phyloP scores from a whole-genome alignment of 2,113 vertebrate genomes.

The Anser brachyrhynchus region DNA sequence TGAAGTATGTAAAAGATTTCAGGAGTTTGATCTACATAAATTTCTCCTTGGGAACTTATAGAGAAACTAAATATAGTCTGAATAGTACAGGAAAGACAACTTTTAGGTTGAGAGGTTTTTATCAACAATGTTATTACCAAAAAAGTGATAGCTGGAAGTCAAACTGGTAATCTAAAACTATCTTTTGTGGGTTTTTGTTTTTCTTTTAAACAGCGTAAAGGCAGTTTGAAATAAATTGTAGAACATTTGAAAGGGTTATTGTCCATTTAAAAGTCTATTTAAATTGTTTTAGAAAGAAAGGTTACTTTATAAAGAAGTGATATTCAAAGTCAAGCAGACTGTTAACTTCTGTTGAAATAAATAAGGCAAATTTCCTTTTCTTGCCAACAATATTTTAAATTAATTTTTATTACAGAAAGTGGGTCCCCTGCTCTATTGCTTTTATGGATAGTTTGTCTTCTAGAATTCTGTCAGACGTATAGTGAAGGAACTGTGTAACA shows the following conservation, averaged over 20 bases:
- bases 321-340: neutral
- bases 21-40: neutral
- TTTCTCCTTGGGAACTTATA: neutral
- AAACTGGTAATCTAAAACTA: neutral
- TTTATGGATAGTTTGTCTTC: neutral
- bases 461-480: rapidly evolving
- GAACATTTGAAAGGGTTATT: neutral
- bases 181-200: neutral
- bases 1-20: neutral
- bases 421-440: neutral
- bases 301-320: neutral
- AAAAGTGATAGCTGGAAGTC: neutral
- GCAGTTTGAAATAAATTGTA: neutral
- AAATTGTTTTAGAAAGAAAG: neutral
- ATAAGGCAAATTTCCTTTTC: neutral
- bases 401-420: neutral
- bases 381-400: neutral
- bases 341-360: neutral
- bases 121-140: neutral
- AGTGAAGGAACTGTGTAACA: neutral
- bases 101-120: neutral
- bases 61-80: neutral
- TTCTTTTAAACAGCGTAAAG: neutral
- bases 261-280: neutral
- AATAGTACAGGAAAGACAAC: neutral